These are phyloP conservation scores for Dendronephthya gigantea DNA, from an alignment of 64 coral and sea anemone species.

Conservation along the genomic window DNA sequence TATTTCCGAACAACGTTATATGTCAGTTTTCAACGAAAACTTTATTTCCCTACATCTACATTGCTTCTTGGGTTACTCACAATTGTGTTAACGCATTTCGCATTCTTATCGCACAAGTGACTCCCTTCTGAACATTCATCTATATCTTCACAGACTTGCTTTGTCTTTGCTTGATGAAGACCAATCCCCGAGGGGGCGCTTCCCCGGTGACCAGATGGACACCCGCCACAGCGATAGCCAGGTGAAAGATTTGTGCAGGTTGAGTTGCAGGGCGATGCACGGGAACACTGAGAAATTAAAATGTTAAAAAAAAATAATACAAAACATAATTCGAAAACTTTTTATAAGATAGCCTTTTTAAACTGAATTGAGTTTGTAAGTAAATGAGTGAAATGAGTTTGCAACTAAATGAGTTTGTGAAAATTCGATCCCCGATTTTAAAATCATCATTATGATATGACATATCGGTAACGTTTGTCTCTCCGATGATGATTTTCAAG, in stretches of 20 bases:
- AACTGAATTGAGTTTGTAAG: too few relatives aligned
- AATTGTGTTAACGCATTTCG: conserved; percentile 78
- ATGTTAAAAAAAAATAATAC: too few relatives aligned
- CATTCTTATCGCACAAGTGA: conserved; percentile 64
- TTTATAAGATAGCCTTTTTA: too few relatives aligned
- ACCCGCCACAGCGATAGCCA: conserved; percentile 86
- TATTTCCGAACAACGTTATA: too few relatives aligned
- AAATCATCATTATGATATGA: too few relatives aligned
- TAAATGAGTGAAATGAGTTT: too few relatives aligned
- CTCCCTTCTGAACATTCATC: conserved; percentile 73
- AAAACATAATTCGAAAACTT: too few relatives aligned
- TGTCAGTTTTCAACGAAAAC: too few relatives aligned
- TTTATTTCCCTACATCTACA: neutral
- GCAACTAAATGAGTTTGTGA: too few relatives aligned
- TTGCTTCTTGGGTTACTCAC: conserved; percentile 35
- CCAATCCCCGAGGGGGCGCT: conserved; percentile 86
- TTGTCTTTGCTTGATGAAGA: conserved; percentile 53
- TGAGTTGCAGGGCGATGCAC: conserved; percentile 58
- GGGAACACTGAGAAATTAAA: conserved; percentile 37
- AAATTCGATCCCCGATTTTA: too few relatives aligned
- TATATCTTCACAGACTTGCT: conserved; percentile 75
- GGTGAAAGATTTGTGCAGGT: conserved; percentile 65
- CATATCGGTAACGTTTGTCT: too few relatives aligned
- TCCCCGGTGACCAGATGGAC: conserved; percentile 75
- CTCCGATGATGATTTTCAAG: too few relatives aligned